These are phyloP conservation scores for Helogale parvula DNA, from an alignment of 2,113 vertebrate species.

Conservation along the genomic window DNA sequence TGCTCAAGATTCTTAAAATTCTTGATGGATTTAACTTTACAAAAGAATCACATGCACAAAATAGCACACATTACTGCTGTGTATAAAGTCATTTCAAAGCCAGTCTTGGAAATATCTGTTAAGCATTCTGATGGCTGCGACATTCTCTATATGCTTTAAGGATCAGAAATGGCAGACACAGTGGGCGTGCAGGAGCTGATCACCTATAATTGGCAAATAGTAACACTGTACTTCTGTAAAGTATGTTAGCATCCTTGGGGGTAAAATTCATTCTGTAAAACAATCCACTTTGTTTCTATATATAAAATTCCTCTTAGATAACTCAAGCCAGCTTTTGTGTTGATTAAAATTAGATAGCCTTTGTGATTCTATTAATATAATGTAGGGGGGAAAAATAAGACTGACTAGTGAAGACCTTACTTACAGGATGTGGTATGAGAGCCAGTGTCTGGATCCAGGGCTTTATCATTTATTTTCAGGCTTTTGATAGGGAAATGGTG, in stretches of 20 bases:
- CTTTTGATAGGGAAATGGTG: background rate
- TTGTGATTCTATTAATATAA: background rate
- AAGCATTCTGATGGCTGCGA: background rate
- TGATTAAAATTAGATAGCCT: conserved; percentile 11
- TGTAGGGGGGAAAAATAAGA: background rate
- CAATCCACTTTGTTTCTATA: background rate
- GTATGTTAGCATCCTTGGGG: background rate
- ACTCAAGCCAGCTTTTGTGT: background rate
- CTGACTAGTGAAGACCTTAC: background rate
- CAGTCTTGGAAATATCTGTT: background rate
- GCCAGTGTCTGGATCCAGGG: too few relatives aligned
- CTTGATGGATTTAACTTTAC: background rate
- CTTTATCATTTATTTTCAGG: background rate
- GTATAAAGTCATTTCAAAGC: background rate
- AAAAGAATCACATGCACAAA: background rate
- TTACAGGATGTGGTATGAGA: too few relatives aligned
- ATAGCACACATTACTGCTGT: background rate
- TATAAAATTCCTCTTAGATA: conserved; percentile 35
- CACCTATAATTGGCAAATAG: background rate
- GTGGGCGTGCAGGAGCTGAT: background rate
- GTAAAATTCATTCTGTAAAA: conserved; percentile 29
- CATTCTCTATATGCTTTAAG: background rate
- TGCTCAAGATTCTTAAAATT: conserved; percentile 2
- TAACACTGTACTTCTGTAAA: background rate
- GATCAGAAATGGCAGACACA: background rate